A percentile compares a stretch with the other conserved stretches of the same genome.
phyloP scores from a whole-genome alignment of 1,140 invertebrate species.

The Aphelenchoides fujianensis region DNA sequence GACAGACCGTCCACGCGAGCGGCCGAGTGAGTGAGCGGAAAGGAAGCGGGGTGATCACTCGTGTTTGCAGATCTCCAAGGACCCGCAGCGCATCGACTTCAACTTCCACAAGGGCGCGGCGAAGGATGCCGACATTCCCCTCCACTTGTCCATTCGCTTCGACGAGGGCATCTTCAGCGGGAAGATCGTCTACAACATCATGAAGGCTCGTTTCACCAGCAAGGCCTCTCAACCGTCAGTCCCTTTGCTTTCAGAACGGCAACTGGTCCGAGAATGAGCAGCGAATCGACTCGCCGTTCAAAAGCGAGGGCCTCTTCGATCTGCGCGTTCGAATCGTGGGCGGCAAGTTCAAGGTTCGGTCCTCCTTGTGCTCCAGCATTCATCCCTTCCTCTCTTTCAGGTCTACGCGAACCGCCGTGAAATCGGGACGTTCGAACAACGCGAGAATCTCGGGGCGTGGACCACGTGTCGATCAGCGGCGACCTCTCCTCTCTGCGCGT shows the following conservation, averaged over 20 bases:
- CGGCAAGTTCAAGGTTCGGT: slow-evolving; percentile 55
- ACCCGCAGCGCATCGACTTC: slow-evolving; percentile 58
- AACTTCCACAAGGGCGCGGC: slow-evolving; percentile 60
- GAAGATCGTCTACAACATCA: slow-evolving; percentile 58
- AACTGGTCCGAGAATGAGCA: slow-evolving; percentile 60
- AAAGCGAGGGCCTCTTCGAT: slow-evolving; percentile 56
- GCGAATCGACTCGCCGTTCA: slow-evolving; percentile 57
- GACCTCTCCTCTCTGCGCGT: slow-evolving; percentile 51
- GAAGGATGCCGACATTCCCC: slow-evolving; percentile 56
- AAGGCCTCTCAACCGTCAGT: not conserved
- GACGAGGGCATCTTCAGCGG: slow-evolving; percentile 58
- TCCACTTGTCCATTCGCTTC: slow-evolving; percentile 61
- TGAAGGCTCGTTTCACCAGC: not conserved
- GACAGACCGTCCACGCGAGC: slow-evolving; percentile 59
- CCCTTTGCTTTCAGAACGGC: slow-evolving; percentile 42
- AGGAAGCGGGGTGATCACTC: too few species aligned
- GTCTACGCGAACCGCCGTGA: slow-evolving; percentile 57
- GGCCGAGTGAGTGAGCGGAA: too few species aligned
- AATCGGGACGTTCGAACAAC: slow-evolving; percentile 57
- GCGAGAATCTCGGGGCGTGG: slow-evolving; percentile 50
- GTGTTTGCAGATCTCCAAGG: slow-evolving; percentile 40
- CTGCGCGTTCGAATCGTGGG: slow-evolving; percentile 56
- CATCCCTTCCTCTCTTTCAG: slow-evolving; percentile 33
- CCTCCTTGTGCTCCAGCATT: not conserved
- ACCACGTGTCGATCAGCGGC: slow-evolving; percentile 59